Percentiles rank a stretch among this genome's conserved stretches.
Evolutionary conservation across 2,888 invertebrate species (phyloP).

Genomic region (Agriopis aurantiaria): DNA sequence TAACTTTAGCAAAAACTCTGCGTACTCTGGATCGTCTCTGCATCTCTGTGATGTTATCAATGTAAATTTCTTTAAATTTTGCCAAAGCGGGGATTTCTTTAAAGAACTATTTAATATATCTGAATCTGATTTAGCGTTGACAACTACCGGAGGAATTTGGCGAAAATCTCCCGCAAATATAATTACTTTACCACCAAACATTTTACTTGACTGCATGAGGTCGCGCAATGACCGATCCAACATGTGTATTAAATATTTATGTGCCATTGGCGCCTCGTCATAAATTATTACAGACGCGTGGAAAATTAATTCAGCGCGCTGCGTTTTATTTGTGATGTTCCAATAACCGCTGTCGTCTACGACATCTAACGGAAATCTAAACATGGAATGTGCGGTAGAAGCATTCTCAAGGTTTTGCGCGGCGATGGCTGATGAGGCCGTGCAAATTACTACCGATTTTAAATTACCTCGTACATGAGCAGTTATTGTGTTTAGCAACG

Average conservation of each 20-base stretch:
- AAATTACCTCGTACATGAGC: neutral
- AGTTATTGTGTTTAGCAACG: neutral
- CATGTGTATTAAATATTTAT: neutral
- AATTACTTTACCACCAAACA: constrained; percentile 26
- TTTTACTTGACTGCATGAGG: constrained; percentile 10
- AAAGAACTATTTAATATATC: constrained; percentile 11
- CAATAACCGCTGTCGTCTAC: neutral
- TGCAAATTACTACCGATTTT: neutral
- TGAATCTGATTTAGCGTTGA: constrained; percentile 7
- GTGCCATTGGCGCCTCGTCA: constrained; percentile 9
- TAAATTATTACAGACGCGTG: neutral
- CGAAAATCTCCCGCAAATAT: constrained; percentile 30
- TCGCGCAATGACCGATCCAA: constrained; percentile 17
- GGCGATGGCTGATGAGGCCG: neutral
- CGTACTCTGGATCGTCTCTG: constrained; percentile 6
- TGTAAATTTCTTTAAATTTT: constrained; percentile 9
- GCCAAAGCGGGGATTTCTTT: constrained; percentile 16
- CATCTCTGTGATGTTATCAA: constrained; percentile 16
- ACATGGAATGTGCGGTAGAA: neutral
- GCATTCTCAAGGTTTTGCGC: neutral
- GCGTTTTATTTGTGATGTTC: neutral
- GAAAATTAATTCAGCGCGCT: neutral
- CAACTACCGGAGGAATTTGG: constrained; percentile 21
- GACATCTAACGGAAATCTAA: neutral
- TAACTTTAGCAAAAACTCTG: constrained; percentile 18